Conservation (phyloP, 2,113 vertebrate species). For the Chaetura pelagica region DNA sequence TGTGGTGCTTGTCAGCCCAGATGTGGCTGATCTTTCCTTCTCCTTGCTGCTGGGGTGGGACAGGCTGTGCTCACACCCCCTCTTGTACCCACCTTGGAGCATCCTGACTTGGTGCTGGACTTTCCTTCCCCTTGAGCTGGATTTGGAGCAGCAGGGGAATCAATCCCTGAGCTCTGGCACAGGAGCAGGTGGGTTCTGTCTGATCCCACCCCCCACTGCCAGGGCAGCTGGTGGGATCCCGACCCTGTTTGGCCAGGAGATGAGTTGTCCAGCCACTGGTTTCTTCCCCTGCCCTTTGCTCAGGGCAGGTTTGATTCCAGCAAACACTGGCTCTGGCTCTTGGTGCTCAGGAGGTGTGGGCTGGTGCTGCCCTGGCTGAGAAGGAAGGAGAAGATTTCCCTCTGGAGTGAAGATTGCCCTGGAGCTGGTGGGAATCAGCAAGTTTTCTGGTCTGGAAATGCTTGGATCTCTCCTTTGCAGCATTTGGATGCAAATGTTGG, state of each 20-base stretch:
- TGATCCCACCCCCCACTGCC: fast-evolving
- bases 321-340: fast-evolving
- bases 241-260: background rate
- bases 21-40: background rate
- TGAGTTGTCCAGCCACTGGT: fast-evolving
- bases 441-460: background rate
- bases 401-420: background rate
- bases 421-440: background rate
- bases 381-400: background rate
- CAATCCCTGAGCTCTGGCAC: fast-evolving
- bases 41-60: fast-evolving
- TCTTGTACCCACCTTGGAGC: fast-evolving
- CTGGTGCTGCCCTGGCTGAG: background rate
- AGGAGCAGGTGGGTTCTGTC: background rate
- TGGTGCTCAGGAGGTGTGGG: fast-evolving
- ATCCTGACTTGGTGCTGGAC: fast-evolving
- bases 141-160: fast-evolving
- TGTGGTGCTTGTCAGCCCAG: background rate
- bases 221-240: fast-evolving
- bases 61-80: background rate
- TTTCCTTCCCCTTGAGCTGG: background rate
- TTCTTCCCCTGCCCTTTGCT: background rate
- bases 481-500: background rate
- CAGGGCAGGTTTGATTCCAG: background rate
- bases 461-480: background rate